Base-by-base conservation (phyloP, 2,797 vertebrate species). In the Telmatherina bonti region DNA sequence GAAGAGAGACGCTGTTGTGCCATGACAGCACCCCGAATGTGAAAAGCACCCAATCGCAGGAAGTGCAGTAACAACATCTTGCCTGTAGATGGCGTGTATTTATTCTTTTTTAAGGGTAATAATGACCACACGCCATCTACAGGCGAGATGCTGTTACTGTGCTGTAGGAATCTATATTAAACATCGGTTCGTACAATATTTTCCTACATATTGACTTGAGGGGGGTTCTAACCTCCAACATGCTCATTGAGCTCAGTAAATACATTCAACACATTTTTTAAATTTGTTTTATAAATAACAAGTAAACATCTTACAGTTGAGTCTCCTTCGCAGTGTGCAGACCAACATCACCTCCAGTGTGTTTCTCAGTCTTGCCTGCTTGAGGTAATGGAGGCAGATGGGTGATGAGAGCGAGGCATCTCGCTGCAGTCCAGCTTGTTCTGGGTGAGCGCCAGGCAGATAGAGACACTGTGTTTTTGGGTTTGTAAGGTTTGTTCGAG, bases 211-310 rank as follows among this genome's bases (percentile, higher is more conserved):
- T n/a, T n/a, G n/a, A n/a, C n/a, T n/a, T n/a, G n/a, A n/a, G n/a
- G n/a, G n/a, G n/a, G n/a, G n/a, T n/a, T n/a, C n/a, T n/a, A n/a
- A n/a, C n/a, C n/a, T n/a, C n/a, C n/a, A n/a, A n/a, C n/a, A 54
- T 58, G 4, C 0, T 11, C 57, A 64, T 38, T 2, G 73, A 70
- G 63, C 53, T 24, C 1, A 64, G 62, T 58, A 81, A 76, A 88
- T 75, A 82, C 72, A 81, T 88, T 84, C 45, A 60, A 9, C 62
- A 60, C 13, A 79, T 24, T 16, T 15, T 67, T n/a, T n/a, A n/a
- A n/a, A n/a, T n/a, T n/a, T n/a, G n/a, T n/a, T 11, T 70, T 67
- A 74, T 79, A 85, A 88, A 86, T 82, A 86, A 64, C 30, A 74
- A 30, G 60, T 61, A 35, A 83, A 72, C 31, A 62, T 30, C 41